Evolutionary conservation across 2,113 vertebrate species (phyloP).

Genomic region (Macroglossus sobrinus): DNA sequence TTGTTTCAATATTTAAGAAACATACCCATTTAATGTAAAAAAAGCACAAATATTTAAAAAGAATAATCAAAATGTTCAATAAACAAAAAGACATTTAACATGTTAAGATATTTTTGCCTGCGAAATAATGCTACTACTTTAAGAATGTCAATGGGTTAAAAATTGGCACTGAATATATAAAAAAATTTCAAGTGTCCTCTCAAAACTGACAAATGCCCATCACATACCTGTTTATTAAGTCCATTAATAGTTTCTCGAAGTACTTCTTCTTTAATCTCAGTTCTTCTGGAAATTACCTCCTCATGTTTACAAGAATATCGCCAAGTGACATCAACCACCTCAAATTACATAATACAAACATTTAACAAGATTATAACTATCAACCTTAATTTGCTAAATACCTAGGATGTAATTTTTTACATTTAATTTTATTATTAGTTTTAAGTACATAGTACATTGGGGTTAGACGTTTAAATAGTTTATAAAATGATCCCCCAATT

Average conservation of each 20-base stretch:
- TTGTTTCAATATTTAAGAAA: conserved; percentile 12
- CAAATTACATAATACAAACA: conserved; percentile 33
- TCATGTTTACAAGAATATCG: conserved; percentile 96
- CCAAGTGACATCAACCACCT: conserved; percentile 99
- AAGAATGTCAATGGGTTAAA: conserved; percentile 5
- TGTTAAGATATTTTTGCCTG: not conserved
- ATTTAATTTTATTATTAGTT: too few relatives aligned
- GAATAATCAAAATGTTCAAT: conserved; percentile 24
- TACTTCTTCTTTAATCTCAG: conserved; percentile 87
- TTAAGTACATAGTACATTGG: too few relatives aligned
- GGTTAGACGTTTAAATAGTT: too few relatives aligned
- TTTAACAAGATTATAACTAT: not conserved
- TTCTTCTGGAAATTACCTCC: conserved; percentile 92
- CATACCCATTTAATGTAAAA: not conserved
- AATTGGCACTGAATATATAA: not conserved
- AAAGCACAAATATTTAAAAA: not conserved
- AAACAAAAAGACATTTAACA: conserved; percentile 3
- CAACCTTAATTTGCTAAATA: not conserved
- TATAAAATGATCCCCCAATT: too few relatives aligned
- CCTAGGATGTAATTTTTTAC: not conserved
- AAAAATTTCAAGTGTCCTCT: not conserved
- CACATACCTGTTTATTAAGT: conserved; percentile 87
- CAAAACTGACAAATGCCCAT: not conserved
- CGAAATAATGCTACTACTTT: not conserved
- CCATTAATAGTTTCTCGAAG: conserved; percentile 89